Conservation (phyloP, 2,113 vertebrate species). For the Cyprinus carpio region DNA sequence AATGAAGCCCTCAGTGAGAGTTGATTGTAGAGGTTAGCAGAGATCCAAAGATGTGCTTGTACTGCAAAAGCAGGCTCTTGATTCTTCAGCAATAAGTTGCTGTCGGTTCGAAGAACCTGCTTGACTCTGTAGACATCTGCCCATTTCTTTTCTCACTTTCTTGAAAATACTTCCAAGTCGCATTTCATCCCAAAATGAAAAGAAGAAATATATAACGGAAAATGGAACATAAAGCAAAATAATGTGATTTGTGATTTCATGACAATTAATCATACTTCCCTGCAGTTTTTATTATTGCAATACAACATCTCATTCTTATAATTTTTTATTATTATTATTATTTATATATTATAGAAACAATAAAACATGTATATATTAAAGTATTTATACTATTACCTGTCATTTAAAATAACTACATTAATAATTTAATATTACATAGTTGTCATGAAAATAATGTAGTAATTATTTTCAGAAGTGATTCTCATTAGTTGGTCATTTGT, state of each 20-base stretch:
- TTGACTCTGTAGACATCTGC: background rate
- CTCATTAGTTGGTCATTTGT: background rate
- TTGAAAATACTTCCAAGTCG: too few species aligned
- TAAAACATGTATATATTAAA: too few species aligned
- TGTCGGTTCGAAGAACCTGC: background rate
- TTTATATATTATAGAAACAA: too few species aligned
- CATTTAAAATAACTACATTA: too few species aligned
- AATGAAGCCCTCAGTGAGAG: background rate
- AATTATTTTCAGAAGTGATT: too few species aligned
- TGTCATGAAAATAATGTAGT: too few species aligned
- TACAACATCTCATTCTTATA: too few species aligned
- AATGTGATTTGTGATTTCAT: background rate
- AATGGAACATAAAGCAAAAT: background rate
- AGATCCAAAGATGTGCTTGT: background rate
- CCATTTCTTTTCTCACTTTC: background rate
- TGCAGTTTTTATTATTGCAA: too few species aligned
- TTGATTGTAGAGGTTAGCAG: background rate
- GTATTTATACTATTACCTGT: too few species aligned
- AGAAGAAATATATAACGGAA: too few species aligned
- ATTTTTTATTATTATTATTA: too few species aligned
- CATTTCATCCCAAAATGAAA: background rate
- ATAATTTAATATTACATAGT: too few species aligned
- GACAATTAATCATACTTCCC: background rate
- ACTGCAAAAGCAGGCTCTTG: background rate
- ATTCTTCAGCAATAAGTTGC: background rate